These are phyloP conservation scores for Andrena hattorfiana DNA, from an alignment of 2,888 invertebrate genomes.

Conservation along the genomic window DNA sequence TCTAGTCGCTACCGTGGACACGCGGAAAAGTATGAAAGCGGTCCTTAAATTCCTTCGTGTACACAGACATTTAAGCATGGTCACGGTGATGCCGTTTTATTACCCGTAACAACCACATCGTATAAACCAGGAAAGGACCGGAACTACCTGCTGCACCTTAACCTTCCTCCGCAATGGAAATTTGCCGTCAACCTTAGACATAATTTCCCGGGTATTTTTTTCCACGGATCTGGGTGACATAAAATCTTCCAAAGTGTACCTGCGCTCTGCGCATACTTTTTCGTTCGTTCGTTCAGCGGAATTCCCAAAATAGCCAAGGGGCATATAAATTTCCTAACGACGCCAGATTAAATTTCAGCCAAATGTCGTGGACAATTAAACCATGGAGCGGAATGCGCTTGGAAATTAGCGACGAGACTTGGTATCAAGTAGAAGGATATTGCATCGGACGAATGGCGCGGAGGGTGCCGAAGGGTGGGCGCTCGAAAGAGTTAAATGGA, in stretches of 20 bases:
- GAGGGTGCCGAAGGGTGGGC: slow-evolving; percentile 68
- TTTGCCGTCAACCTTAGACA: slow-evolving; percentile 31
- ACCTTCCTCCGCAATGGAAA: slow-evolving; percentile 57
- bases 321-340: background rate
- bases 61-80: slow-evolving; percentile 72
- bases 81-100: slow-evolving; percentile 76
- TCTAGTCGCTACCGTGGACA: background rate
- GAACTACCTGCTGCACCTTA: slow-evolving; percentile 61
- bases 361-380: slow-evolving; percentile 49
- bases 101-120: slow-evolving; percentile 71
- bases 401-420: slow-evolving; percentile 37
- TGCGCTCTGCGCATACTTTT: background rate
- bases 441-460: slow-evolving; percentile 52
- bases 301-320: background rate
- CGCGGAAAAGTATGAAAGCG: slow-evolving; percentile 43
- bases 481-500: slow-evolving; percentile 83
- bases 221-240: background rate
- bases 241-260: background rate
- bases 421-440: slow-evolving; percentile 63
- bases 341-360: slow-evolving; percentile 16
- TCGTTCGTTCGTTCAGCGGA: too few relatives aligned
- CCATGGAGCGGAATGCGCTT: slow-evolving; percentile 38
- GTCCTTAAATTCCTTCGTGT: slow-evolving; percentile 68
- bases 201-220: slow-evolving; percentile 6
- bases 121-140: slow-evolving; percentile 61